phyloP scores from a whole-genome alignment of 2,888 invertebrate species.

The Octodonta nipae region DNA sequence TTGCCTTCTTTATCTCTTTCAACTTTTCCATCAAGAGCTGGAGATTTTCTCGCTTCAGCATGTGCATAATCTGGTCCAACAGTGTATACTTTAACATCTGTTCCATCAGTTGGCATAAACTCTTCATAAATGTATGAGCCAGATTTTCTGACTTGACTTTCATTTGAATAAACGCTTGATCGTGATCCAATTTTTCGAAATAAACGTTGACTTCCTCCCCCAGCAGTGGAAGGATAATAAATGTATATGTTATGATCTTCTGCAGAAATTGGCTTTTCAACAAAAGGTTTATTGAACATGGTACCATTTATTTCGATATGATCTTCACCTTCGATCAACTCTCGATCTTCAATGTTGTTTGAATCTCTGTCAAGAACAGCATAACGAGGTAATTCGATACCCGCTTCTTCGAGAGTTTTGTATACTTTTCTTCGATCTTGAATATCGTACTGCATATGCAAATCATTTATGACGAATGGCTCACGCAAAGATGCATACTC shows the following conservation, averaged over 20 bases:
- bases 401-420: too few species aligned
- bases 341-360: conserved; percentile 69
- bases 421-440: too few species aligned
- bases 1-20: conserved; percentile 95
- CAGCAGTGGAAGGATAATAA: conserved; percentile 96
- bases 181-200: conserved; percentile 90
- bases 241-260: conserved; percentile 99
- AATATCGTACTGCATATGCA: too few species aligned
- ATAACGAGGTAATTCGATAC: too few species aligned
- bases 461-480: too few species aligned
- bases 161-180: conserved; percentile 95
- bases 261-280: conserved; percentile 97
- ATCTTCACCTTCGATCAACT: conserved; percentile 88
- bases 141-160: conserved; percentile 87
- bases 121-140: conserved; percentile 99
- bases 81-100: conserved; percentile 58
- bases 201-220: conserved; percentile 91
- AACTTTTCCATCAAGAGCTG: conserved; percentile 95
- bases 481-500: too few species aligned
- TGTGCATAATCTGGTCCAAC: conserved; percentile 99
- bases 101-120: conserved; percentile 99
- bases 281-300: conserved; percentile 94
- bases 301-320: conserved; percentile 93
- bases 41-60: conserved; percentile 97
- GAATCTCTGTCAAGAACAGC: too few species aligned